A percentile compares a stretch with the other conserved stretches of the same genome.
phyloP scores from a whole-genome alignment of 2,797 vertebrate species.

The Apogon talboti region DNA sequence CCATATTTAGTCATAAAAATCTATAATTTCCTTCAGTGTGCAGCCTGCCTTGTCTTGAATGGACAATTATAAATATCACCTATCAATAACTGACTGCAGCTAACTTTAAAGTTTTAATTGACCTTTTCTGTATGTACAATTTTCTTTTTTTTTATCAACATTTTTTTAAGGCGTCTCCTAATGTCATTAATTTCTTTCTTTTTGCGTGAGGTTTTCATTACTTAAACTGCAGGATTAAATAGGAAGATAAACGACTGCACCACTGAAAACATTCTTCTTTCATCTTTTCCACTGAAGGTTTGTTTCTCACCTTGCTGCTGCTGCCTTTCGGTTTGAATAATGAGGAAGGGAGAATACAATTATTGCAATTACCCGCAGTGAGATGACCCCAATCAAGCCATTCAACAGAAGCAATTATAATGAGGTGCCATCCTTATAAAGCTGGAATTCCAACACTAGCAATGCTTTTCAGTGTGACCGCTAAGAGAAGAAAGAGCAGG shows the following conservation, averaged over 20 bases:
- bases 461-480: not conserved
- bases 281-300: not conserved
- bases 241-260: not conserved
- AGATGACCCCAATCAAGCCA: conserved; percentile 65
- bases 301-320: not conserved
- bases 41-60: no score
- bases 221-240: not conserved
- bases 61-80: no score
- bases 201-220: no score
- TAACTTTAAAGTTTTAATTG: no score
- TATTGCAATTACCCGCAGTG: conserved; percentile 50
- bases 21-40: no score
- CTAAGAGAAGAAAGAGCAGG: not conserved
- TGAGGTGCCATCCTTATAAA: conserved; percentile 10
- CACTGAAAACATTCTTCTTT: not conserved
- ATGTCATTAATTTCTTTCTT: not conserved
- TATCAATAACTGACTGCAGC: no score
- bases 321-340: conserved; percentile 29
- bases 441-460: not conserved
- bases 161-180: no score
- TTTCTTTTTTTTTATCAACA: not conserved
- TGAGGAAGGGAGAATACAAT: conserved; percentile 38
- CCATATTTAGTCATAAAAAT: no score
- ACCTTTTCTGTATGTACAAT: not conserved
- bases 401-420: conserved; percentile 43